These are phyloP conservation scores for Lepidostoma basale DNA, from an alignment of 1,140 invertebrate species.

Conservation along the genomic window DNA sequence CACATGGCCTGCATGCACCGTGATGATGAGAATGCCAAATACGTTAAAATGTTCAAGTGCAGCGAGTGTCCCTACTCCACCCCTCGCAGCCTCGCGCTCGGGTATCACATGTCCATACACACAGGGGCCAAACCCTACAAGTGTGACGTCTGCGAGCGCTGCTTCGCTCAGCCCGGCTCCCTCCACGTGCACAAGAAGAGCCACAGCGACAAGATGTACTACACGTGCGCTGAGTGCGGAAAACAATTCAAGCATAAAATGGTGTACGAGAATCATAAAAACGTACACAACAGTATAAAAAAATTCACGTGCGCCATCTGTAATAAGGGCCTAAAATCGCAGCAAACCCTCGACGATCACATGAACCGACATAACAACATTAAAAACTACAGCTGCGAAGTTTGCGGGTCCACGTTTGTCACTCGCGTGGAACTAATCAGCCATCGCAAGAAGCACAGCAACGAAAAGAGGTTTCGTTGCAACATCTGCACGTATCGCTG, in stretches of 20 bases:
- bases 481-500: slow-evolving; percentile 59
- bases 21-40: slow-evolving; percentile 52
- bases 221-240: slow-evolving; percentile 66
- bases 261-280: slow-evolving; percentile 53
- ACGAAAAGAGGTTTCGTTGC: slow-evolving; percentile 53
- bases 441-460: slow-evolving; percentile 54
- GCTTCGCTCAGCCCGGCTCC: slow-evolving; percentile 62
- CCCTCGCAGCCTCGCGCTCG: slow-evolving; percentile 55
- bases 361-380: slow-evolving; percentile 58
- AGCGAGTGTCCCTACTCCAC: slow-evolving; percentile 55
- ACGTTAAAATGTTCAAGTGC: slow-evolving; percentile 52
- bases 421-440: slow-evolving; percentile 55
- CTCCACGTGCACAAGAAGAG: slow-evolving; percentile 58
- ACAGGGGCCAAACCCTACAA: slow-evolving; percentile 60
- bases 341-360: slow-evolving; percentile 52
- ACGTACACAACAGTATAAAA: slow-evolving; percentile 53
- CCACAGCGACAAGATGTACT: slow-evolving; percentile 58
- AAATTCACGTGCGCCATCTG: slow-evolving; percentile 52
- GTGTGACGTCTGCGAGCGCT: slow-evolving; percentile 64
- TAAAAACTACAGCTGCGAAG: slow-evolving; percentile 57
- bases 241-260: slow-evolving; percentile 65
- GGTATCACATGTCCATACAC: slow-evolving; percentile 60
- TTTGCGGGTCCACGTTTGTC: slow-evolving; percentile 58
- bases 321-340: slow-evolving; percentile 53
- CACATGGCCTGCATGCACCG: slow-evolving; percentile 39